Conservation (phyloP, 2,888 invertebrate species). For the Gryllus longicercus region DNA sequence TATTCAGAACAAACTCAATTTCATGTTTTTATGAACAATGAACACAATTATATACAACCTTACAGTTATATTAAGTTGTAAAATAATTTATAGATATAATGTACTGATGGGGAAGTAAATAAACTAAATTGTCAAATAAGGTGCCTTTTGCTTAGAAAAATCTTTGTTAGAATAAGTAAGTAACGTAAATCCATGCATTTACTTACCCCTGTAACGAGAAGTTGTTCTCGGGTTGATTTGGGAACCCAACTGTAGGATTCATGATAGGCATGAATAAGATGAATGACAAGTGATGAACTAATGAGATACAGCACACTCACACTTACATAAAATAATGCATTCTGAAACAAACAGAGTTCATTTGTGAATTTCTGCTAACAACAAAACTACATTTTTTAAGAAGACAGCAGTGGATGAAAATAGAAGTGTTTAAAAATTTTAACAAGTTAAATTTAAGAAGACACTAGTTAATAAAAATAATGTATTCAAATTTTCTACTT, state of each 20-base stretch:
- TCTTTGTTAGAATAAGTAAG: no score
- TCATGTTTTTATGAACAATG: no score
- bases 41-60: no score
- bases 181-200: no score
- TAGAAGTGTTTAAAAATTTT: background rate
- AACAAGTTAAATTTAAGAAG: no score
- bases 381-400: conserved; percentile 21
- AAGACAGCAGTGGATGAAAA: background rate
- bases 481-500: background rate
- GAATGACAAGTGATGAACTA: conserved; percentile 65
- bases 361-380: conserved; percentile 1
- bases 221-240: conserved; percentile 67
- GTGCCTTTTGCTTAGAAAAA: no score
- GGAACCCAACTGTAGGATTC: conserved; percentile 67
- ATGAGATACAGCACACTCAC: conserved; percentile 68
- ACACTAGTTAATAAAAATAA: background rate
- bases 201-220: conserved; percentile 63
- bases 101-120: no score
- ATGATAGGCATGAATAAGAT: conserved; percentile 52
- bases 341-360: conserved; percentile 48
- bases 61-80: no score
- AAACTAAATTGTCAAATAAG: no score
- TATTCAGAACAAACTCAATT: no score
- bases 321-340: conserved; percentile 69
- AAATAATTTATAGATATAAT: no score